Base-by-base conservation (phyloP, 2,888 invertebrate genomes). In the Fissipunctia ypsillon region DNA sequence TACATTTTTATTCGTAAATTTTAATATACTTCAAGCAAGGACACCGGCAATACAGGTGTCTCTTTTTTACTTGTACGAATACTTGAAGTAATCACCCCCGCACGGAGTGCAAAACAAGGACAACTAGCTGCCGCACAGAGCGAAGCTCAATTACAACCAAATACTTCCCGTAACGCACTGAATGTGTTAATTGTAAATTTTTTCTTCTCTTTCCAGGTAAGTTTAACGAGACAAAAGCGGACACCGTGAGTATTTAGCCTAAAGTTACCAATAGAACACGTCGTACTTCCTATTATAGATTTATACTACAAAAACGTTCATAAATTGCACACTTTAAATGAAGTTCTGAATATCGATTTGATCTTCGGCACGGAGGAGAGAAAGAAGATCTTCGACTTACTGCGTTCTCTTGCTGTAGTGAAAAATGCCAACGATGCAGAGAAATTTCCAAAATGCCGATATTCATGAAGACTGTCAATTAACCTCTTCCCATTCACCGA, bases 161-260 rank as follows among this genome's bases (percentile, higher is more conserved):
- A n/a, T n/a, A n/a, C n/a, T n/a, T n/a, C n/a, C n/a, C n/a, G n/a
- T n/a, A n/a, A n/a, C n/a, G n/a, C n/a, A n/a, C n/a, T n/a, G n/a
- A n/a, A n/a, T n/a, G n/a, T n/a, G n/a, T n/a, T n/a, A 9, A 60
- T 16, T 60, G 19, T 41, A 45, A 0, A 2, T 45, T 25, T 41
- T n/a, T 59, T 57, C 4, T 70, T 65, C 10, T 68, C 9, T 45
- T 81, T 81, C 54, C 81, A 81, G 81, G 81, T 81, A 81, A 78
- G 81, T 81, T 54, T 25, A 45, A n/a, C 12, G 22, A 25, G 61
- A 35, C 5, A 22, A 31, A 48, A 35, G 25, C 6, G 16, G 6
- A 1, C n/a, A 48, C 19, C 19, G 79, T 80, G n/a, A 79, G 79
- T 79, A 69, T 57, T 31, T 41, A 63, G 45, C 22, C 9, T 63